Percentiles rank a stretch among this genome's conserved stretches.
phyloP scores from a whole-genome alignment of 2,888 invertebrate species.

The Campopleginae sp. region DNA sequence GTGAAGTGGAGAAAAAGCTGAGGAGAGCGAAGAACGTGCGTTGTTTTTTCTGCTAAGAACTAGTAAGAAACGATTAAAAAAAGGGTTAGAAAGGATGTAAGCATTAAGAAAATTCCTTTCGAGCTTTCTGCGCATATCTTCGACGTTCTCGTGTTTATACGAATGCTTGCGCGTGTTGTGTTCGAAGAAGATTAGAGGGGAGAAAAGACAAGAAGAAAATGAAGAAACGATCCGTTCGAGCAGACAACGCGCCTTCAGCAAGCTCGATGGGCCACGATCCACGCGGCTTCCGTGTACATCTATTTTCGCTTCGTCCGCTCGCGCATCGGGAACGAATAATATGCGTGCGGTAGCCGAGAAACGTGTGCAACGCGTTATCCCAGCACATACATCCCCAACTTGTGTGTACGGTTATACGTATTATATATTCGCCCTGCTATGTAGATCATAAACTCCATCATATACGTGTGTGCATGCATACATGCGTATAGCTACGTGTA shows the following conservation, averaged over 20 bases:
- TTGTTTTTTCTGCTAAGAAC: not conserved
- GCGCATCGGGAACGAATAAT: constrained; percentile 35
- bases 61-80: not conserved
- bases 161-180: constrained; percentile 13
- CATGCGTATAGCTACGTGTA: not conserved
- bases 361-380: constrained; percentile 45
- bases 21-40: not conserved
- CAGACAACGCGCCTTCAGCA: constrained; percentile 23
- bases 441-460: constrained; percentile 1
- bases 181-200: not conserved
- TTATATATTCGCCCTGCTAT: constrained; percentile 17
- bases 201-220: constrained; percentile 7
- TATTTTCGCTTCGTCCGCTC: constrained; percentile 68
- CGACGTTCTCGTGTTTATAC: constrained; percentile 11
- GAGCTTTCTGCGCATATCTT: constrained; percentile 9
- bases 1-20: not conserved
- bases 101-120: constrained; percentile 42
- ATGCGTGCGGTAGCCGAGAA: constrained; percentile 46
- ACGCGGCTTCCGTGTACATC: constrained; percentile 72
- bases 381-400: constrained; percentile 1
- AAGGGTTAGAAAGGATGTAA: constrained; percentile 13
- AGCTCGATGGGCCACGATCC: constrained; percentile 53
- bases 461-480: not conserved
- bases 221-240: constrained; percentile 41
- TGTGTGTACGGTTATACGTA: constrained; percentile 33